Percentiles rank a stretch among this genome's conserved stretches.
phyloP scores from a whole-genome alignment of 2,797 vertebrate genomes.

The Paratrypauchen microcephalus region DNA sequence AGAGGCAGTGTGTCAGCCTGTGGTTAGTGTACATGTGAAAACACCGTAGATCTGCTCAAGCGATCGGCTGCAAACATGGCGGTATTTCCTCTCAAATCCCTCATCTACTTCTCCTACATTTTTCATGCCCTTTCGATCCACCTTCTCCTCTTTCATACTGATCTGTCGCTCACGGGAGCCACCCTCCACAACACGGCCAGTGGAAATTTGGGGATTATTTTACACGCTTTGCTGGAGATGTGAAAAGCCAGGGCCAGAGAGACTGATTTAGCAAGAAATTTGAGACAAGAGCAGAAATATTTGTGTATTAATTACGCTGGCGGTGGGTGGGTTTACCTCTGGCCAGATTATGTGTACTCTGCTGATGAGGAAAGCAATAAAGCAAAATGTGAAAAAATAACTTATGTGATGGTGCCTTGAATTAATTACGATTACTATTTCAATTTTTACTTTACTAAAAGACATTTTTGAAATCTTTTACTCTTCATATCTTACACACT shows the following conservation, averaged over 20 bases:
- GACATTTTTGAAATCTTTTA: constrained; percentile 32
- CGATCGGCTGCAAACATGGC: constrained; percentile 54
- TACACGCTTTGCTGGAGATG: constrained; percentile 78
- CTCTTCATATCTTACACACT: constrained; percentile 16
- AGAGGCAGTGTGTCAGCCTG: constrained; percentile 31
- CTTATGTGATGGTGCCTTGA: constrained; percentile 49
- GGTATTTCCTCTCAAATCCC: constrained; percentile 74
- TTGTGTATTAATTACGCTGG: constrained; percentile 81
- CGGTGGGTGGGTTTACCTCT: constrained; percentile 64
- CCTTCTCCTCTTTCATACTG: constrained; percentile 74
- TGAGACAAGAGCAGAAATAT: constrained; percentile 81
- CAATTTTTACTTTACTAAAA: no score
- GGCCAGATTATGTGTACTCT: constrained; percentile 54
- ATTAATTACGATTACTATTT: constrained; percentile 27
- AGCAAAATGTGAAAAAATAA: constrained; percentile 56
- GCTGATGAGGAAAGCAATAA: constrained; percentile 71
- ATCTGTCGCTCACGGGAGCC: constrained; percentile 62
- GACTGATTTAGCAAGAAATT: constrained; percentile 84
- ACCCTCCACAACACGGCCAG: constrained; percentile 60
- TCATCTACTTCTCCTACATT: constrained; percentile 75
- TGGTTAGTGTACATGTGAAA: constrained; percentile 54
- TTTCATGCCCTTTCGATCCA: constrained; percentile 77
- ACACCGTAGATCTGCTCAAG: constrained; percentile 50
- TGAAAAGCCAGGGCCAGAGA: constrained; percentile 74
- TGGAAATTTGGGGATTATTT: constrained; percentile 82